phyloP scores from a whole-genome alignment of 2,113 vertebrate genomes.

The Myanophis thanlyinensis region DNA sequence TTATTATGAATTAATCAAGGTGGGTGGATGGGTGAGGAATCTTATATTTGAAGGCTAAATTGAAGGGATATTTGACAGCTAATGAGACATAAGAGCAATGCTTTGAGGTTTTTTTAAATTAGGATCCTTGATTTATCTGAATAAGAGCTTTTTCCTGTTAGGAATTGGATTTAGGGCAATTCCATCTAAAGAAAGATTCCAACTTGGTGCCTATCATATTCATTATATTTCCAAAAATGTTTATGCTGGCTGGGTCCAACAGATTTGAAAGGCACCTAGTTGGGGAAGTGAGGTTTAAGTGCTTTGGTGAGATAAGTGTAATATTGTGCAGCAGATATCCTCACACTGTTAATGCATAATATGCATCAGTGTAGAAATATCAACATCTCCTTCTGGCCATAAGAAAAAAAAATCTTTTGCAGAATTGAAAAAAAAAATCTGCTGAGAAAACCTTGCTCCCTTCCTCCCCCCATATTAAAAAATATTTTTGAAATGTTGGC shows the following conservation, averaged over 20 bases:
- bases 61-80: neutral
- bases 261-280: neutral
- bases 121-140: conserved; percentile 28
- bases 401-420: conserved; percentile 10
- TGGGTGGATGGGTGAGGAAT: neutral
- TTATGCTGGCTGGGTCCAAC: neutral
- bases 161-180: conserved; percentile 40
- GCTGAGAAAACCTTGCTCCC: neutral
- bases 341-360: conserved; percentile 46
- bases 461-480: neutral
- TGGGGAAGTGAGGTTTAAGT: conserved; percentile 48
- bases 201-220: neutral
- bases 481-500: conserved; percentile 30
- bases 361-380: conserved; percentile 34
- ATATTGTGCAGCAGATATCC: conserved; percentile 48
- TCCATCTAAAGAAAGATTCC: conserved; percentile 47
- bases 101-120: conserved; percentile 38
- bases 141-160: conserved; percentile 36
- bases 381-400: conserved; percentile 17
- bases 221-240: neutral
- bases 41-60: conserved; percentile 5
- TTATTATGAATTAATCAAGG: neutral
- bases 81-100: neutral
- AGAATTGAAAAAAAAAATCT: conserved; percentile 22
- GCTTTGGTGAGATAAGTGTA: conserved; percentile 47